These are phyloP conservation scores for Zaprionus africanus DNA, from an alignment of 1,140 invertebrate genomes.

Conservation along the genomic window DNA sequence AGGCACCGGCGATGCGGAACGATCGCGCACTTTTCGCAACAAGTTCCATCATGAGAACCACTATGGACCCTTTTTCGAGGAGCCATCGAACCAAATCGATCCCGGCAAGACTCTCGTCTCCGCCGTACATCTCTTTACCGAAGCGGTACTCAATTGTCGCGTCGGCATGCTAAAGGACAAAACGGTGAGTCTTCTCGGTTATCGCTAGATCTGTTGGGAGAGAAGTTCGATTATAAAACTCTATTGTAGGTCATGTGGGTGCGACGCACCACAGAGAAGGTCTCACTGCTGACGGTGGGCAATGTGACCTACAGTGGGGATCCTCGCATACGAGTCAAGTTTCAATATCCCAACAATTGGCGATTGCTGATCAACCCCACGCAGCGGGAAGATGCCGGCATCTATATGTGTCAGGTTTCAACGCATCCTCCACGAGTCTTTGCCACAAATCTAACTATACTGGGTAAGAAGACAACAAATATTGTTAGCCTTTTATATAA, in stretches of 20 bases:
- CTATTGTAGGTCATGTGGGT: slow-evolving; percentile 91
- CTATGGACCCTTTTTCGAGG: slow-evolving; percentile 92
- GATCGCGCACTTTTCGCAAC: slow-evolving; percentile 85
- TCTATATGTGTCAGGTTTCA: slow-evolving; percentile 94
- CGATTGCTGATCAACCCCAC: slow-evolving; percentile 91
- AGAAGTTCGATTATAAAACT: neutral
- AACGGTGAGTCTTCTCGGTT: slow-evolving; percentile 87
- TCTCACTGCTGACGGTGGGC: slow-evolving; percentile 91
- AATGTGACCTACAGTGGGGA: slow-evolving; percentile 90
- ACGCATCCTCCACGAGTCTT: slow-evolving; percentile 91
- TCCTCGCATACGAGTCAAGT: slow-evolving; percentile 88
- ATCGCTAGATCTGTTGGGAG: neutral
- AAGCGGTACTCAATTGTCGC: slow-evolving; percentile 91
- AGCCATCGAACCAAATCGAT: slow-evolving; percentile 81
- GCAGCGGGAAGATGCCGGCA: slow-evolving; percentile 89
- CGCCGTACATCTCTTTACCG: slow-evolving; percentile 90
- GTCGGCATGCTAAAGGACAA: slow-evolving; percentile 93
- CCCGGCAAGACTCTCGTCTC: slow-evolving; percentile 85
- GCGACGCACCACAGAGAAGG: slow-evolving; percentile 88
- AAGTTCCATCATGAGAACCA: slow-evolving; percentile 86
- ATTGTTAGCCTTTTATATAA: too few species aligned
- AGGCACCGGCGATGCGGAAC: slow-evolving; percentile 84
- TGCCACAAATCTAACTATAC: slow-evolving; percentile 87
- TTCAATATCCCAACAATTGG: slow-evolving; percentile 94
- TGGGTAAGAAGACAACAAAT: slow-evolving; percentile 84